Evolutionary conservation across 2,888 invertebrate species (phyloP), one percentile per base, ranked within the genome.

Genomic region (Agonopterix arenella): DNA sequence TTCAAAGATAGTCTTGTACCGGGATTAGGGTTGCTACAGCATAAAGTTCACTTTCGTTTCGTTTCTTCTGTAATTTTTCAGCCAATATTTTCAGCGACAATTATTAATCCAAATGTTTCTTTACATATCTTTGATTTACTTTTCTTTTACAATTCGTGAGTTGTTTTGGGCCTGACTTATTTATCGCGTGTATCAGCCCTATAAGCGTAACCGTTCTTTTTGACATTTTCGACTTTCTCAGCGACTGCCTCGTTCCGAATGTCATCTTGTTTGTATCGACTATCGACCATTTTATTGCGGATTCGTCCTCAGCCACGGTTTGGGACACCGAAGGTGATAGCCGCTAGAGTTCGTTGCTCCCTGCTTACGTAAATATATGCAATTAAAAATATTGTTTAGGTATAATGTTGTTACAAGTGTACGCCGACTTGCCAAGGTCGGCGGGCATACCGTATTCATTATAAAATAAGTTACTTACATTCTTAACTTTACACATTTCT

Each of bases 271-370:
- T 80, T 83, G 80, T 73, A 66, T 83, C 78, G 77, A 79, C 76
- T 80, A 78, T 66, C 61, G 62, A 11, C 16, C 8, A 18, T 40
- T 36, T 84, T 82, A 84, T 82, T 77, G 74, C 68, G 62, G 73
- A 71, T 73, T 66, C 71, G 85, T 80, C 84, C 85, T 84, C 80
- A 80, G 79, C 78, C 71, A 76, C 70, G 77, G 81, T 80, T 84
- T 81, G 82, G 82, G 83, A 82, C 84, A 75, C 56, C 72, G 81
- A 84, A 84, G 85, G 85, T 84, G 82, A 84, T 76, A 71, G 60
- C 61, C 55, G 58, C 59, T 54, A 49, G 73, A 80, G 85, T 85
- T 84, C 85, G 73, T 28, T 76, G 57, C 61, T 84, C 84, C 85
- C 67, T 66, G 67, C 80, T 84, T 84, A 80, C 80, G 82, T 84